phyloP scores from a whole-genome alignment of 2,113 vertebrate genomes.

The Neomonachus schauinslandi region DNA sequence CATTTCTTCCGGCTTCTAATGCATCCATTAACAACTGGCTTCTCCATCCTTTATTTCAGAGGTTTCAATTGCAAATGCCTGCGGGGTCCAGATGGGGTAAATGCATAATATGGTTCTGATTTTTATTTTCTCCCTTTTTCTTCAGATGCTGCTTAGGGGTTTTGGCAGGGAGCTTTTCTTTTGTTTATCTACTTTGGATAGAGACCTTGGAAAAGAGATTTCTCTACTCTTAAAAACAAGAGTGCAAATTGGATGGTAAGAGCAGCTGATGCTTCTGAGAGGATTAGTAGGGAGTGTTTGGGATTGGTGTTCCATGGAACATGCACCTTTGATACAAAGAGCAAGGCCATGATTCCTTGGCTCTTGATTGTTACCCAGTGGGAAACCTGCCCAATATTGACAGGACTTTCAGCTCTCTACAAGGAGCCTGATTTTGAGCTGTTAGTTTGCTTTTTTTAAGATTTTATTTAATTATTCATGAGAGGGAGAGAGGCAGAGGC shows the following conservation, averaged over 20 bases:
- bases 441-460: neutral
- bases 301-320: neutral
- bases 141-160: neutral
- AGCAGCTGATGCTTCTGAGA: neutral
- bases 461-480: neutral
- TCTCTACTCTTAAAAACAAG: neutral
- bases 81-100: constrained; percentile 5
- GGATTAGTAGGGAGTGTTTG: neutral
- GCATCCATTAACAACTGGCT: neutral
- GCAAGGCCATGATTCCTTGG: neutral
- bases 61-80: constrained; percentile 10
- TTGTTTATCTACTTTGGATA: constrained; percentile 17
- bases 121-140: neutral
- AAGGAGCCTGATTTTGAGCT: neutral
- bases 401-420: neutral
- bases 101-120: constrained; percentile 15
- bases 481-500: neutral
- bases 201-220: neutral
- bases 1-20: neutral
- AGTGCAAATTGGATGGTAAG: neutral
- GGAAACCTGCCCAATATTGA: neutral
- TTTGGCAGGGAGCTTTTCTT: neutral
- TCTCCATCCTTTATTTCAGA: constrained; percentile 56
- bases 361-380: neutral
- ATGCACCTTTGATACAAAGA: neutral